Base-by-base conservation (phyloP, 2,113 vertebrate genomes). In the Damaliscus lunatus region DNA sequence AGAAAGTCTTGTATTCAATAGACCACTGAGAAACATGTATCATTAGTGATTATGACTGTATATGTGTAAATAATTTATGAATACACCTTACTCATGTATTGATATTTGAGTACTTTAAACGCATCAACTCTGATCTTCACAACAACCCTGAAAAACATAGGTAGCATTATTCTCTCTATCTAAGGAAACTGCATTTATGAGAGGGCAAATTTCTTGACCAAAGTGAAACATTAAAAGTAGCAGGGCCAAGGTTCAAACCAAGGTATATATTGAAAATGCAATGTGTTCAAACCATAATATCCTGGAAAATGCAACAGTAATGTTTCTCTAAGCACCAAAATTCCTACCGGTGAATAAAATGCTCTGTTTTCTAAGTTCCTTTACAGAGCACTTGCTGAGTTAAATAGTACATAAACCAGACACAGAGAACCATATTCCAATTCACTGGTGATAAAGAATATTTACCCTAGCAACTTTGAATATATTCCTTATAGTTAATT, bases 141-240 rank as follows among this genome's bases (percentile, higher is more conserved):
- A 67, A 62, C 4, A 67, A 94, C 46, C 4, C 46, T 95, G 33
- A 87, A 96, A 93, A 82, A 94, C 62, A 86, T 78, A 78, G 11
- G 1, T 46, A 10, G 52, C 60, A 85, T n/a, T 88, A 92, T 82
- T 91, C 62, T 88, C 29, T 74, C 46, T 98, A 62, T 91, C 53
- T 36, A 83, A 92, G 36, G 33, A 97, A 97, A 81, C 16, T 93
- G 4, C 23, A 81, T 90, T 84, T 92, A 83, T 85, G 16, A 94
- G 36, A 90, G 2, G 33, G 16, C 43, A 74, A 87, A 81, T 59
- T 90, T 96, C 55, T 95, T 90, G 52, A 96, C 36, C 57, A 97
- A 90, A 21, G 19, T 60, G 15, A 89, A 64, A 60, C 1, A 95
- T 84, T 94, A 92, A 94, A 97, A 92, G 29, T 59, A 10, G 29